Percentiles rank a stretch among this genome's conserved stretches.
These are phyloP conservation scores for Brachypterus glaber DNA, from an alignment of 2,888 invertebrate genomes.

Conservation along the genomic window DNA sequence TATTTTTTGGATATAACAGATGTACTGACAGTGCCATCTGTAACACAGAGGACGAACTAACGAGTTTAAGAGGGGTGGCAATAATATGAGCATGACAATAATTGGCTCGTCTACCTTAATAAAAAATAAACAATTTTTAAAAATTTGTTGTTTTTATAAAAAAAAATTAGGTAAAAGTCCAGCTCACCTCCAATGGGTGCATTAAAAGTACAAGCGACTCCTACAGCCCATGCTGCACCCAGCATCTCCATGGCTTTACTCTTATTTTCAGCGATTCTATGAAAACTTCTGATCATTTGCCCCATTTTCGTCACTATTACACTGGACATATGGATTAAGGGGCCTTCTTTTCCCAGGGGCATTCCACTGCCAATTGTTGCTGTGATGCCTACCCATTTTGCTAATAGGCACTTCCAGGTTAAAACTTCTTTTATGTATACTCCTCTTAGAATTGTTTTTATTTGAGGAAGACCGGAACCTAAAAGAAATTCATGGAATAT, in stretches of 20 bases:
- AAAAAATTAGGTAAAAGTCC: background rate
- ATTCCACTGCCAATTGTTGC: slow-evolving; percentile 90
- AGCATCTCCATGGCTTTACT: slow-evolving; percentile 93
- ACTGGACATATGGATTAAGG: slow-evolving; percentile 94
- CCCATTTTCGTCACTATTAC: slow-evolving; percentile 87
- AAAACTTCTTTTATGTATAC: slow-evolving; percentile 94
- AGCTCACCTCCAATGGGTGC: slow-evolving; percentile 81
- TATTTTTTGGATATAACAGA: too few species aligned
- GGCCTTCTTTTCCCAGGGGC: slow-evolving; percentile 96
- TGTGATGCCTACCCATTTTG: slow-evolving; percentile 84
- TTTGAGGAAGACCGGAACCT: slow-evolving; percentile 96
- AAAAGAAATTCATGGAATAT: too few species aligned
- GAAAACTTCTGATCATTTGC: slow-evolving; percentile 81
- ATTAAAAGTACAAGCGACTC: slow-evolving; percentile 87
- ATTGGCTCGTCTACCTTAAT: too few species aligned
- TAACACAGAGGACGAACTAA: too few species aligned
- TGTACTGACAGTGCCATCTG: too few species aligned
- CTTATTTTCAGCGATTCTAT: slow-evolving; percentile 88
- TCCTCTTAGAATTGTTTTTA: slow-evolving; percentile 94
- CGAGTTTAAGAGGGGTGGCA: too few species aligned
- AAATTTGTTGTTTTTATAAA: too few species aligned
- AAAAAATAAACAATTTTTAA: too few species aligned
- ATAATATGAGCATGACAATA: too few species aligned
- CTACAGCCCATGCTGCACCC: slow-evolving; percentile 94
- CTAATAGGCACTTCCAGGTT: slow-evolving; percentile 82